Base-by-base conservation (phyloP, 2,113 vertebrate species). In the Phoxinus phoxinus region DNA sequence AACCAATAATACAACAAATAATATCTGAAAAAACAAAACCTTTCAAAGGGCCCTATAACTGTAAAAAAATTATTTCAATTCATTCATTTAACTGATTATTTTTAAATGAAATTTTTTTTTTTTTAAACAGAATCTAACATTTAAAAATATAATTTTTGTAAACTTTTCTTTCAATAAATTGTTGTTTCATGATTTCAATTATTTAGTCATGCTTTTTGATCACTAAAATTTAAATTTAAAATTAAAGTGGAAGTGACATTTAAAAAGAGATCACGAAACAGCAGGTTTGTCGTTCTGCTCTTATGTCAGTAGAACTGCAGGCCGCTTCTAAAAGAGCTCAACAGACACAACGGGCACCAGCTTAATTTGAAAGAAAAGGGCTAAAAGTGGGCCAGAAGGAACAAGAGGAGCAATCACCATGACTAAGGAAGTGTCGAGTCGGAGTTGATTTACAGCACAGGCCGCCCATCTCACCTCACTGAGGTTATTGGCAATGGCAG, bases 401-500 rank as follows among this genome's bases (percentile, higher is more conserved):
- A 75, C 37, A 37, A n/a, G 59, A 27, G 61, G 69, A 81, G 46
- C 35, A 41, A 72, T 83, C 78, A 27, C 79, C 48, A 32, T 86
- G 80, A 78, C 87, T 77, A 73, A 88, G 76, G 65, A 73, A 23
- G 25, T 51, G 80, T 76, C 84, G 83, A 81, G 32, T 56, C 17
- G 9, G 6, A 27, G 7, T 25, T 21, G 21, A 85, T 83, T 73
- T 78, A 87, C 44, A 37, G 37, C 23, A 21, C 46, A 10, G 76
- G 44, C 25, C 17, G 12, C 23, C 21, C 23, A 23, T 81, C 67
- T 37, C 69, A 35, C 41, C 41, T 58, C 86, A 79, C 32, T 76
- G 83, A 67, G 19, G 13, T 25, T 48, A 75, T 35, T 23, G 76
- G 56, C 76, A 79, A 61, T n/a, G 32, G 23, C 76, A 79, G 53